Evolutionary conservation across 2,797 vertebrate species (phyloP), one percentile per base, ranked within the genome.

Genomic region (Lepidocolaptes lacrymiger): DNA sequence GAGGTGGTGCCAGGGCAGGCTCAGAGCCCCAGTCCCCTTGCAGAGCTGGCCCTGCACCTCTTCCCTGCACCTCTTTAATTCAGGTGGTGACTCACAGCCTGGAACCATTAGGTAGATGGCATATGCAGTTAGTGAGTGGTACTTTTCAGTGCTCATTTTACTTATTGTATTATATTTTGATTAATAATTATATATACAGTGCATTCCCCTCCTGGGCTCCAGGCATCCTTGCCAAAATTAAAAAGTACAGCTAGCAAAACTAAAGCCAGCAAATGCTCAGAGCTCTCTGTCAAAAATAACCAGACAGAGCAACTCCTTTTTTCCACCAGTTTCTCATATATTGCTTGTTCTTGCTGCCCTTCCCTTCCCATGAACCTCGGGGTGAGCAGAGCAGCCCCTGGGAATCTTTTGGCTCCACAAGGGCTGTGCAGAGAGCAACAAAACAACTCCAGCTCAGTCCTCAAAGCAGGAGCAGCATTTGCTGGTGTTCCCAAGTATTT

Each of bases 161-260:
- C 90, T 95, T 91, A 96, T 87, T 91, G 83, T 84, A 91, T 94
- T 92, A 56, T 92, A 73, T 96, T 95, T 97, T 97, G 94, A 97
- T 96, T 95, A 95, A 94, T 96, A 97, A 96, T 96, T 93, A 95
- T 93, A 95, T 91, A 91, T 93, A 88, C 58, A 66, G 43, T 75
- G 54, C 80, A 71, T 86, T 91, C 69, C 41, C 74, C 63, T 91
- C 88, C 78, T 58, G 71, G 92, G 76, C 88, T 95, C 74, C 84
- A 77, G 77, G 48, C 68, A 59, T 92, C 67, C 76, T 79, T 94
- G 89, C 91, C 83, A 93, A 88, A 93, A 94, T 95, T 72, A 81
- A 95, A 95, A 95, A 95, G 88, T 92, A 76, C 78, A 68, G 80
- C 80, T 92, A 88, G 62, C 74, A 89, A 77, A 93, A 88, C 54